Conservation (phyloP, 2,888 invertebrate species). For the Rhogogaster chlorosoma region DNA sequence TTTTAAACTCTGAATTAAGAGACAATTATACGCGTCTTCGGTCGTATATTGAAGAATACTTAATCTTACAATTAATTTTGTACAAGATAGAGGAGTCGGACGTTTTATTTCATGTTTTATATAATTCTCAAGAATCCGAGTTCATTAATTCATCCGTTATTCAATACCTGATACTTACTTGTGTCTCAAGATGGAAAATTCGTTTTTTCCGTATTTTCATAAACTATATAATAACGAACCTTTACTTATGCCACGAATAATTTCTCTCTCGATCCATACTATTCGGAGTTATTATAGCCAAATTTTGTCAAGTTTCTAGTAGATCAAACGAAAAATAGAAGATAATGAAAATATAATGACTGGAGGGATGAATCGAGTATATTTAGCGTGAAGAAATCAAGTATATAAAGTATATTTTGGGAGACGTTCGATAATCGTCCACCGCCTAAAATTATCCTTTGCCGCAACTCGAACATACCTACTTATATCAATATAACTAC, state of each 20-base stretch:
- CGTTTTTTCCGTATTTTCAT: not conserved
- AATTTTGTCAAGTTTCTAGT: not conserved
- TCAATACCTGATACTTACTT: not conserved
- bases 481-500: not conserved
- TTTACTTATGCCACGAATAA: not conserved
- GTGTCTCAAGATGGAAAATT: not conserved
- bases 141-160: not conserved
- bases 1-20: not conserved
- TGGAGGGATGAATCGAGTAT: not conserved
- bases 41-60: not conserved
- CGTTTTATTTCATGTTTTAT: not conserved
- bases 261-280: not conserved
- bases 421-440: constrained; percentile 9
- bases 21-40: not conserved
- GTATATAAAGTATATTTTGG: constrained; percentile 9
- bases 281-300: not conserved
- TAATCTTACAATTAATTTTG: not conserved
- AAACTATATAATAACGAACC: not conserved
- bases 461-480: not conserved
- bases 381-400: not conserved
- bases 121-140: not conserved
- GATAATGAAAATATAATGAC: not conserved
- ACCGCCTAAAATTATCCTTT: constrained; percentile 6
- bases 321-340: not conserved
- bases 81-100: not conserved